A percentile compares a stretch with the other conserved stretches of the same genome.
These are phyloP conservation scores for Myotis planiceps DNA, from an alignment of 2,797 vertebrate genomes.

Conservation along the genomic window DNA sequence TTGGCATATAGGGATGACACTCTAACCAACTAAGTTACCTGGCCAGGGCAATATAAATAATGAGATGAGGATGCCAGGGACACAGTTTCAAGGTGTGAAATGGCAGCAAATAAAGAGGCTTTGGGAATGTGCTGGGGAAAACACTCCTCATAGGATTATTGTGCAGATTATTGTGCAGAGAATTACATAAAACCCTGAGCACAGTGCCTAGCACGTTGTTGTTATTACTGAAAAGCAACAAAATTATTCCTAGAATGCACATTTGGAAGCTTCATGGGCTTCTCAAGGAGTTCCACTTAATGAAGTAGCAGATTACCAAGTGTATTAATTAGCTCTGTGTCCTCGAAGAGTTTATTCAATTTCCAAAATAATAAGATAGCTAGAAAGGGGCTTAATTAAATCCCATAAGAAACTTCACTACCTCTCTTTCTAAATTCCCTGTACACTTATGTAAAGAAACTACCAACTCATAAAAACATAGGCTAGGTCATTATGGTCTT, in stretches of 20 bases:
- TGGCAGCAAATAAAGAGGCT: not conserved
- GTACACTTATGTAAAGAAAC: not conserved
- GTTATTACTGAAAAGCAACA: slow-evolving; percentile 40
- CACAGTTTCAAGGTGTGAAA: not conserved
- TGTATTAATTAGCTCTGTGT: slow-evolving; percentile 74
- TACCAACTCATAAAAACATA: not conserved
- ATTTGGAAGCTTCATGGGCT: slow-evolving; percentile 30
- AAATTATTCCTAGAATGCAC: slow-evolving; percentile 38
- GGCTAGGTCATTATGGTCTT: not conserved
- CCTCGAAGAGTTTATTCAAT: slow-evolving; percentile 73
- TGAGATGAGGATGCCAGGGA: not conserved
- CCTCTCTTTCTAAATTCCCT: not conserved
- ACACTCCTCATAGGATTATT: not conserved
- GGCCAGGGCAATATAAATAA: not conserved
- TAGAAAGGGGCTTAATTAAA: slow-evolving; percentile 48
- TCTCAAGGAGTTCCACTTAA: slow-evolving; percentile 68
- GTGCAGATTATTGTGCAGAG: not conserved
- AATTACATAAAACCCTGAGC: not conserved
- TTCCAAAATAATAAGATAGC: slow-evolving; percentile 73
- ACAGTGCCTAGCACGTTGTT: not conserved
- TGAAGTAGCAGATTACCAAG: slow-evolving; percentile 68
- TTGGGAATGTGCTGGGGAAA: not conserved
- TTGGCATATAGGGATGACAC: not conserved
- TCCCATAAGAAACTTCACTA: slow-evolving; percentile 41
- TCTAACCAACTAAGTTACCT: not conserved